Percentiles rank a stretch among this genome's conserved stretches.
phyloP scores from a whole-genome alignment of 1,140 invertebrate genomes.

The Copidosoma floridanum region DNA sequence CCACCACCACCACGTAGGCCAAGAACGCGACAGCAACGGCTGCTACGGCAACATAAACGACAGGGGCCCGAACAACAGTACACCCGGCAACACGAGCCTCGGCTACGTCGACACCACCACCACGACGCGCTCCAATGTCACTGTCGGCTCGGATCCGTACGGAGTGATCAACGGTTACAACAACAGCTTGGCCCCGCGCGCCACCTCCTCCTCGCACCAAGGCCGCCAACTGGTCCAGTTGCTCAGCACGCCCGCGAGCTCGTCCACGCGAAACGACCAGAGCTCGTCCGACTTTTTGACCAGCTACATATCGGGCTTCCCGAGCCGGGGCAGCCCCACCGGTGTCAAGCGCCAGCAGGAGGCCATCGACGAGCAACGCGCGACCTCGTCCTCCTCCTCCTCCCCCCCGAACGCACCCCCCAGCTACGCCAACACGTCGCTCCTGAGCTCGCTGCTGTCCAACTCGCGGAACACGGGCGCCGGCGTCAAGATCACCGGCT shows the following conservation, averaged over 20 bases:
- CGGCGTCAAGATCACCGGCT: too few species aligned
- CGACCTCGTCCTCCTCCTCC: slow-evolving; percentile 30
- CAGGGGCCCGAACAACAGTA: slow-evolving; percentile 23
- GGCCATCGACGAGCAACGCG: slow-evolving; percentile 31
- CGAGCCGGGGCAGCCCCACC: slow-evolving; percentile 34
- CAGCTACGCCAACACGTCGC: too few species aligned
- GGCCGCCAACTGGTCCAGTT: slow-evolving; percentile 21
- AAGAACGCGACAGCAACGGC: background rate
- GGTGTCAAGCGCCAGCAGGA: too few species aligned
- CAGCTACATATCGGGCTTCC: slow-evolving; percentile 38
- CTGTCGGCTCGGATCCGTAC: slow-evolving; percentile 13
- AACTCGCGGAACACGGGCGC: slow-evolving; percentile 30
- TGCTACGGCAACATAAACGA: background rate
- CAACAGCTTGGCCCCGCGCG: slow-evolving; percentile 18
- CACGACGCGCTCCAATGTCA: slow-evolving; percentile 35
- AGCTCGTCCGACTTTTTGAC: slow-evolving; percentile 40
- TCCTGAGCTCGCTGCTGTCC: slow-evolving; percentile 42
- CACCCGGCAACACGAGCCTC: slow-evolving; percentile 26
- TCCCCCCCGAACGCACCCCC: too few species aligned
- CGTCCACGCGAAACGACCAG: background rate
- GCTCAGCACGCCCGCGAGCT: slow-evolving; percentile 28
- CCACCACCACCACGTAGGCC: background rate
- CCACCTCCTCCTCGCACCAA: slow-evolving; percentile 15
- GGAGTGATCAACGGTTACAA: slow-evolving; percentile 29
- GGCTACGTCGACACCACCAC: slow-evolving; percentile 30